Conservation (phyloP, 2,113 vertebrate species). For the Eubucco bourcierii region DNA sequence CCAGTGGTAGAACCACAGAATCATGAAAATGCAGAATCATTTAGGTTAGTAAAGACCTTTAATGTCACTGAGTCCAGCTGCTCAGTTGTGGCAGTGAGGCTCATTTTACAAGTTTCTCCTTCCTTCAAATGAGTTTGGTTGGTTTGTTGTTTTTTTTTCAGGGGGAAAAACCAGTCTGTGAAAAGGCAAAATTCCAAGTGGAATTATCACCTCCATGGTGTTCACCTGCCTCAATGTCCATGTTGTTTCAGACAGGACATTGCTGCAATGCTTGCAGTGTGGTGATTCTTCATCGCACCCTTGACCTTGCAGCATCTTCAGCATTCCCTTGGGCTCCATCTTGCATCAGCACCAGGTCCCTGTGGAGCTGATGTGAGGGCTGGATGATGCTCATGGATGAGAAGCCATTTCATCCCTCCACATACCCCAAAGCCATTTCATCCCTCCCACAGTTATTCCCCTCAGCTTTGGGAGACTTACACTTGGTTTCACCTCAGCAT, state of each 20-base stretch:
- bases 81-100: neutral
- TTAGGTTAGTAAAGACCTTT: too few species aligned
- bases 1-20: neutral
- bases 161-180: neutral
- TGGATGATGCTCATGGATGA: neutral
- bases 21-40: neutral
- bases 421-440: accelerated
- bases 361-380: neutral
- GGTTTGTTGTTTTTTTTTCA: neutral
- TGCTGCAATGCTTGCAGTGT: neutral
- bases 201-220: neutral
- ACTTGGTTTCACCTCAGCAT: neutral
- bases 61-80: neutral
- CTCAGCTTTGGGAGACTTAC: neutral
- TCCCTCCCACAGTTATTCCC: neutral
- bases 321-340: neutral
- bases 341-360: neutral
- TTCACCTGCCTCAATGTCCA: neutral
- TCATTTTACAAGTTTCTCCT: neutral
- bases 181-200: neutral
- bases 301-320: neutral
- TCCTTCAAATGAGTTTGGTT: neutral
- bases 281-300: neutral
- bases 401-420: neutral
- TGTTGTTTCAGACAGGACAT: neutral